A percentile compares a stretch with the other conserved stretches of the same genome.
Evolutionary conservation across 2,113 vertebrate genomes (phyloP).

Genomic region (Rhinoptilus africanus): DNA sequence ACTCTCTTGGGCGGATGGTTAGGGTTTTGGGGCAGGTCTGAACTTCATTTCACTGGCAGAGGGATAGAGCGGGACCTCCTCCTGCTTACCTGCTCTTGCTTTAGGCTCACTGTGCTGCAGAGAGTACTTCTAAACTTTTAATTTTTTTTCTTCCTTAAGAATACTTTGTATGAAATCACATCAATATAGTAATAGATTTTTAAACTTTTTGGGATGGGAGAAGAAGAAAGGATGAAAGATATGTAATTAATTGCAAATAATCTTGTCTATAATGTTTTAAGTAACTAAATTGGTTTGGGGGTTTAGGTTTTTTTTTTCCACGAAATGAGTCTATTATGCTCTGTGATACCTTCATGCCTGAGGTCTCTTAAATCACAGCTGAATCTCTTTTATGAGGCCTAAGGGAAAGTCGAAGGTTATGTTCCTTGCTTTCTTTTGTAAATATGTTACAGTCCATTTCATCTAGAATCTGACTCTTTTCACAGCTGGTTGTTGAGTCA

Average conservation of each 20-base stretch:
- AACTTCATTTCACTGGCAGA: background rate
- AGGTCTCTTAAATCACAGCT: constrained; percentile 47
- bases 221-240: background rate
- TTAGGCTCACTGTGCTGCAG: background rate
- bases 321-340: background rate
- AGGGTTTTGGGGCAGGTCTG: background rate
- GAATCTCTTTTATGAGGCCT: constrained; percentile 46
- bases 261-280: background rate
- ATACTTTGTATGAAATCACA: background rate
- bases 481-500: constrained; percentile 31
- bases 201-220: background rate
- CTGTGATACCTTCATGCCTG: background rate
- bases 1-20: background rate
- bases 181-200: background rate
- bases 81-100: background rate
- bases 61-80: background rate
- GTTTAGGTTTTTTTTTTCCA: background rate
- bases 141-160: background rate
- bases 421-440: constrained; percentile 60
- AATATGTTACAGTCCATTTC: constrained; percentile 47
- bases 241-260: background rate
- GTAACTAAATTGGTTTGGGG: background rate
- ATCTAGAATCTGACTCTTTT: constrained; percentile 24
- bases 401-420: constrained; percentile 49
- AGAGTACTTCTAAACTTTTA: background rate